Evolutionary conservation across 2,797 vertebrate species (phyloP), one percentile per base, ranked within the genome.

Genomic region (Linurgus olivaceus): DNA sequence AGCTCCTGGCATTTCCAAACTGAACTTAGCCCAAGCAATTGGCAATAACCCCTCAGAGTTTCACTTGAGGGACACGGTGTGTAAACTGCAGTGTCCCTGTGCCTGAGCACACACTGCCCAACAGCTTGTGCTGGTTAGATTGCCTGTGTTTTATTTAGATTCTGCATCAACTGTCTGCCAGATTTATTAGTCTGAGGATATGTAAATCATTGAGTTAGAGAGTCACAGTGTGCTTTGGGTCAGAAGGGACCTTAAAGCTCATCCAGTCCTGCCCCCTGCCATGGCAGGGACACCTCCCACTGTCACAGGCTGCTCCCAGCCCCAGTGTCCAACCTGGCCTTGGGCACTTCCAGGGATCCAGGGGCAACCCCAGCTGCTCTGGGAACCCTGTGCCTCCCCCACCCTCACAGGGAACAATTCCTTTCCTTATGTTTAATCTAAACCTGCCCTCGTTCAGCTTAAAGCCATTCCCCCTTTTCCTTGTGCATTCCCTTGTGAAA

Each of bases 81-180:
- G 15, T 71, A 25, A 45, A 31, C 61, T 87, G 77, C 80, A 77
- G 61, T 0, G 0, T 75, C 67, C 85, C 45, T 47, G 51, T 58
- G 58, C 51, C 58, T 76, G 23, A 71, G 73, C 23, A 58, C 3
- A 38, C 66, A 13, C 37, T 79, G 66, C 25, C 82, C 61, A 61
- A 48, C 81, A 93, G 54, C 85, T 94, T 95, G 90, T 75, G 35
- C 82, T 94, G 61, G 51, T 93, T 94, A 94, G 44, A 58, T 81
- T 91, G 55, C 57, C 54, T 70, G 45, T 62, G 48, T 58, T 93
- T 89, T 94, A 75, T 81, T 93, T 90, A 68, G 70, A 51, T 85
- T 78, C 67, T 45, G 1, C 44, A 52, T 74, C 61, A 58, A 37
- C 57, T 70, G 62, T 52, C 84, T 93, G 89, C 65, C 81, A 83